These are phyloP conservation scores for Cyprinodon brontotheroides DNA, from an alignment of 2,113 vertebrate species.

Conservation along the genomic window DNA sequence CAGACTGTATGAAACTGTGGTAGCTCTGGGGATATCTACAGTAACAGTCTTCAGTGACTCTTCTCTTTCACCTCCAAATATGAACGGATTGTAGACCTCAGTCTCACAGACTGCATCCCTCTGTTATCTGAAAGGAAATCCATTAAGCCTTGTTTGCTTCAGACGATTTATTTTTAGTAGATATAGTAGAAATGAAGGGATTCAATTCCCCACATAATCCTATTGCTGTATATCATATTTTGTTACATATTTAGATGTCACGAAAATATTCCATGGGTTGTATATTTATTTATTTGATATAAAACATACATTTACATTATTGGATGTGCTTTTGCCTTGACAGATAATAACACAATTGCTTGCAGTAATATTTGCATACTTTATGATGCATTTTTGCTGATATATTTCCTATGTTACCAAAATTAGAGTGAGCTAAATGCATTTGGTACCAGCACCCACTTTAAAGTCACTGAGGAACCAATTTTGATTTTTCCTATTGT, in stretches of 20 bases:
- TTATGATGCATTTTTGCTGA: conserved; percentile 27
- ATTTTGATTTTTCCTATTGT: conserved; percentile 20
- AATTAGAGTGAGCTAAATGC: conserved; percentile 29
- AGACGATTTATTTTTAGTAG: neutral
- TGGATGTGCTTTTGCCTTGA: conserved; percentile 5
- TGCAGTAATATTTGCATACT: conserved; percentile 25
- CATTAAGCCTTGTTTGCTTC: conserved; percentile 8
- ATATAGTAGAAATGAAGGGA: neutral
- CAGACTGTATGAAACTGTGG: conserved; percentile 36
- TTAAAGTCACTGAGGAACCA: neutral
- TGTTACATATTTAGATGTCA: neutral
- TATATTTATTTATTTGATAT: conserved; percentile 2
- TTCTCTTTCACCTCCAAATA: conserved; percentile 43
- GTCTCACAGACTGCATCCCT: conserved; percentile 24
- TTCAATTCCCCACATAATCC: neutral
- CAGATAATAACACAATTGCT: conserved; percentile 17
- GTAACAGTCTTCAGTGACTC: conserved; percentile 24
- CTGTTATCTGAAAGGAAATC: conserved; percentile 18
- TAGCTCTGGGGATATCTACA: conserved; percentile 29
- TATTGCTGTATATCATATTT: neutral
- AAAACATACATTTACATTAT: conserved; percentile 4
- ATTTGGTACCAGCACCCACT: conserved; percentile 5
- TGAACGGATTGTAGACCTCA: conserved; percentile 1
- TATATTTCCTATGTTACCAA: conserved; percentile 17
- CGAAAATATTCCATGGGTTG: neutral